phyloP scores from a whole-genome alignment of 2,113 vertebrate species.

The Anhinga anhinga region DNA sequence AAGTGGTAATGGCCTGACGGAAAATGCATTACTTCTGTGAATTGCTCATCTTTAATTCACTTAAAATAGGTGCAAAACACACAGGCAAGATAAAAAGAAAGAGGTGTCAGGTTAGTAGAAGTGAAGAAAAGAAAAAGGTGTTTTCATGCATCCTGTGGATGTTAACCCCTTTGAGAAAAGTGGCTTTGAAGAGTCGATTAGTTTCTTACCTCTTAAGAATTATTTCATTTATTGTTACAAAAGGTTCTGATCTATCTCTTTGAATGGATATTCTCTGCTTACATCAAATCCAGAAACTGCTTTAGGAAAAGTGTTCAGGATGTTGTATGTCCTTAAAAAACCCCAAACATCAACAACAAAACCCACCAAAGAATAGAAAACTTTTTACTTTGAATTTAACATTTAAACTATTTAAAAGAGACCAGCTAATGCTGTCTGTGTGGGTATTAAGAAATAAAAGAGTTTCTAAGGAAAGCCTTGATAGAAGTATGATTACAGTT shows the following conservation, averaged over 20 bases:
- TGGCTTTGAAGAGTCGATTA: slow-evolving; percentile 10
- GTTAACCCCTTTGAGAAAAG: slow-evolving; percentile 10
- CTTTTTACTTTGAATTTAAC: neutral
- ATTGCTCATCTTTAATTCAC: slow-evolving; percentile 15
- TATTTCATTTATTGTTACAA: neutral
- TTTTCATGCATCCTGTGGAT: neutral
- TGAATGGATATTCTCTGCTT: neutral
- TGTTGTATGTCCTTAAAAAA: neutral
- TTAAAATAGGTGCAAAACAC: neutral
- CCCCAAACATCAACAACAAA: neutral
- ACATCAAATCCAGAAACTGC: neutral
- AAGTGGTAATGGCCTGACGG: neutral
- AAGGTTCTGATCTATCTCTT: neutral
- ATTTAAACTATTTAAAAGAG: neutral
- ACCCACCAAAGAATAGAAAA: neutral
- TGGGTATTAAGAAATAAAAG: neutral
- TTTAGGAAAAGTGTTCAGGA: neutral
- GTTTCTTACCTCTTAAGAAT: neutral
- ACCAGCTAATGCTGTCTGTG: neutral
- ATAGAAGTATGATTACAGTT: slow-evolving; percentile 8
- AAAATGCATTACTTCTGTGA: neutral
- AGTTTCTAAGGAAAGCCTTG: neutral
- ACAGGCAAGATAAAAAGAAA: neutral
- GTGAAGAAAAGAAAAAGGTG: neutral
- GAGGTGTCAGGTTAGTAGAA: neutral